Percentiles rank a stretch among this genome's conserved stretches.
phyloP scores from a whole-genome alignment of 2,797 vertebrate genomes.

The Melopsittacus undulatus region DNA sequence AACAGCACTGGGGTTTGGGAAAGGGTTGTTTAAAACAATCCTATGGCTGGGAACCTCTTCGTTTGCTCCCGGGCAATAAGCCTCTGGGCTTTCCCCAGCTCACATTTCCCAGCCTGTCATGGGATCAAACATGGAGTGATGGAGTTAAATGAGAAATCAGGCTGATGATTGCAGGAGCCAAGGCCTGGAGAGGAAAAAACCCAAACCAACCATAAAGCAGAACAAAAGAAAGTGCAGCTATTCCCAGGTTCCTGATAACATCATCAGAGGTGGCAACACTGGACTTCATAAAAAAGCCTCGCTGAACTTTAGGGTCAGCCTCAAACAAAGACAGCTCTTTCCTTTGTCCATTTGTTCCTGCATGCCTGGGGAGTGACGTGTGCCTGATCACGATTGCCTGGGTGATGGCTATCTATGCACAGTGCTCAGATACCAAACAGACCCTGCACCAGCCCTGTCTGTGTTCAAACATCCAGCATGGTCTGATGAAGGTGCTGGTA shows the following conservation, averaged over 20 bases:
- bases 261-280: constrained; percentile 33
- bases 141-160: constrained; percentile 28
- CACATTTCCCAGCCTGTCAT: background rate
- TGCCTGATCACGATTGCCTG: background rate
- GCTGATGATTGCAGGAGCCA: background rate
- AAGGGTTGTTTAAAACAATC: background rate
- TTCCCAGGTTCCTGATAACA: constrained; percentile 58
- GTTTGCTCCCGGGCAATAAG: background rate
- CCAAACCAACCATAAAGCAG: constrained; percentile 50
- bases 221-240: constrained; percentile 54
- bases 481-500: background rate
- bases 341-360: constrained; percentile 24
- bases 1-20: background rate
- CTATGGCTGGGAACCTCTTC: background rate
- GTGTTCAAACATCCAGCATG: background rate
- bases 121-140: background rate
- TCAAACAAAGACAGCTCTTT: constrained; percentile 20
- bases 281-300: constrained; percentile 32
- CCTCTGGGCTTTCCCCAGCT: background rate
- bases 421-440: background rate
- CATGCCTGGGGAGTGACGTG: constrained; percentile 53
- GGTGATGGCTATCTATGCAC: background rate
- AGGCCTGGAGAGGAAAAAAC: background rate
- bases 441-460: background rate
- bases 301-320: constrained; percentile 56